Conservation (phyloP, 2,113 vertebrate species). For the Cebidichthys violaceus region DNA sequence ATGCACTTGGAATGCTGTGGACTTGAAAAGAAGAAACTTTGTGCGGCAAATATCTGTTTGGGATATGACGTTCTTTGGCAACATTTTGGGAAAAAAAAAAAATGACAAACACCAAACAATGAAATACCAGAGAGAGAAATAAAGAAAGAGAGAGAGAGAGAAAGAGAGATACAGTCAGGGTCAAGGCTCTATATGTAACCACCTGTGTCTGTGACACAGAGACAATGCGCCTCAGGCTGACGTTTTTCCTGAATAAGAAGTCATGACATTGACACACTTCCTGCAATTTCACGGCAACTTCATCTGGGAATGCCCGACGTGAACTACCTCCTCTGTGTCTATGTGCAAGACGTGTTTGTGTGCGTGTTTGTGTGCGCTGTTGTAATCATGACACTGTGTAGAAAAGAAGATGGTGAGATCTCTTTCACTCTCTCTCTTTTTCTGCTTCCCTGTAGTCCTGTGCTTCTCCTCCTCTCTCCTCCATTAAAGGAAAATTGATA, state of each 20-base stretch:
- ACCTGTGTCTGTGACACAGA: conserved; percentile 35
- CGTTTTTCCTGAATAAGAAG: conserved; percentile 64
- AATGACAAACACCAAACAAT: conserved; percentile 53
- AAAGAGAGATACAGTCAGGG: conserved; percentile 23
- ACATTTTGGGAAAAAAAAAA: conserved; percentile 20
- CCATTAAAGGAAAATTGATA: conserved; percentile 68
- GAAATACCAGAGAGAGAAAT: conserved; percentile 38
- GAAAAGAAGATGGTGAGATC: conserved; percentile 15
- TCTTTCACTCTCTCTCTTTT: conserved; percentile 27
- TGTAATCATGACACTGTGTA: not conserved
- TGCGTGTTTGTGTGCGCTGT: not conserved
- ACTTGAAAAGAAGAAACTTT: conserved; percentile 4
- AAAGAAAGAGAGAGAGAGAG: conserved; percentile 10
- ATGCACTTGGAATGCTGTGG: not conserved
- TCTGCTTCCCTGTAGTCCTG: conserved; percentile 24
- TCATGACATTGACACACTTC: conserved; percentile 72
- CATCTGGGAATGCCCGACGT: conserved; percentile 28
- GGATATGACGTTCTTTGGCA: conserved; percentile 7
- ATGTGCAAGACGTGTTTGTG: not conserved
- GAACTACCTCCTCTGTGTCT: not conserved
- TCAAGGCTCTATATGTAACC: conserved; percentile 55
- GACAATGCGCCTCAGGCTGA: conserved; percentile 68
- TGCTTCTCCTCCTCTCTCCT: conserved; percentile 25
- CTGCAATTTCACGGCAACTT: conserved; percentile 64
- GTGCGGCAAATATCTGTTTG: conserved; percentile 15